These are phyloP conservation scores for Drosophila nannoptera DNA, from an alignment of 1,140 invertebrate species.

Conservation along the genomic window DNA sequence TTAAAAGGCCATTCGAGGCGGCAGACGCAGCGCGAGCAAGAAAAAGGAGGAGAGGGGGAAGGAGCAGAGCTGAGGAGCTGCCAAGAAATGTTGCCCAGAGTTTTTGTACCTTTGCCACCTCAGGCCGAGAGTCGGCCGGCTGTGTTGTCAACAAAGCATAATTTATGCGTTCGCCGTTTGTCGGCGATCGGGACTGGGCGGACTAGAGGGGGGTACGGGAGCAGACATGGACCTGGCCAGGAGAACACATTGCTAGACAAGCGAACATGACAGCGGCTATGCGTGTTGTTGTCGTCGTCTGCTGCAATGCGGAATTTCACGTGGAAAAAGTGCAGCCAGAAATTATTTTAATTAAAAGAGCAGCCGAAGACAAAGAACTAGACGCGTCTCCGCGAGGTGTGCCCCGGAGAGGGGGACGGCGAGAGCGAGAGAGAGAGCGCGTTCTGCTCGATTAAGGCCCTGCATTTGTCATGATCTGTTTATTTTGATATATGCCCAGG, in stretches of 20 bases:
- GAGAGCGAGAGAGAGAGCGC: not conserved
- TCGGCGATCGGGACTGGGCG: slow-evolving; percentile 33
- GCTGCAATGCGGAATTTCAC: slow-evolving; percentile 62
- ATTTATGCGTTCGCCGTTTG: slow-evolving; percentile 66
- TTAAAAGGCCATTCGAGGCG: slow-evolving; percentile 65
- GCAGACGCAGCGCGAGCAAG: not conserved
- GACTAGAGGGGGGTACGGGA: slow-evolving; percentile 13
- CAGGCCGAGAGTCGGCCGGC: slow-evolving; percentile 11
- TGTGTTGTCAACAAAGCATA: slow-evolving; percentile 69
- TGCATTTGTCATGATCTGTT: slow-evolving; percentile 77
- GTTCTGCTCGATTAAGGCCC: slow-evolving; percentile 57
- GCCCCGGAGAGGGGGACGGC: not conserved
- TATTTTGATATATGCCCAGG: slow-evolving; percentile 68
- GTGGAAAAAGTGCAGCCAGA: slow-evolving; percentile 68
- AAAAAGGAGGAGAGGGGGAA: slow-evolving; percentile 14
- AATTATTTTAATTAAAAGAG: slow-evolving; percentile 75
- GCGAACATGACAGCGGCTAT: slow-evolving; percentile 70
- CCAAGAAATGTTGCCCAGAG: slow-evolving; percentile 58
- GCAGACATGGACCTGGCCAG: slow-evolving; percentile 33
- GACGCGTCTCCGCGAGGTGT: slow-evolving; percentile 21
- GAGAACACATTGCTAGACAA: slow-evolving; percentile 67
- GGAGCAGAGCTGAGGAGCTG: slow-evolving; percentile 31
- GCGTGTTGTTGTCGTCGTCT: slow-evolving; percentile 43
- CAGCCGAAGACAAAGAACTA: slow-evolving; percentile 23
- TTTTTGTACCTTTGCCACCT: slow-evolving; percentile 61